These are phyloP conservation scores for Quiscalus mexicanus DNA, from an alignment of 2,113 vertebrate species.

Conservation along the genomic window DNA sequence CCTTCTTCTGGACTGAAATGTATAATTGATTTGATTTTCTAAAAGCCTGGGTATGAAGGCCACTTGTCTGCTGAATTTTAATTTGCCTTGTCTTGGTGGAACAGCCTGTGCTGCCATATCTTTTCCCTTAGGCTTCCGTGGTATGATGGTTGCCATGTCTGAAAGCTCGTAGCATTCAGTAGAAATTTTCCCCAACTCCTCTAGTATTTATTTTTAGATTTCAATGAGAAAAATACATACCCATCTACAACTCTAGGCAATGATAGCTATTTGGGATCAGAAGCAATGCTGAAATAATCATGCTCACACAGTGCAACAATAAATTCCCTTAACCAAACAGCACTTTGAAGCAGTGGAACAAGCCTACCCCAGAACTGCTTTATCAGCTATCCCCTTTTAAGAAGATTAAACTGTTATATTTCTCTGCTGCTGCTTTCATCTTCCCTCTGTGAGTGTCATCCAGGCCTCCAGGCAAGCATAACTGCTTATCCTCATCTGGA, in stretches of 20 bases:
- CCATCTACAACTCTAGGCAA: not conserved
- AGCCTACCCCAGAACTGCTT: conserved; percentile 12
- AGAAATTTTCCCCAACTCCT: not conserved
- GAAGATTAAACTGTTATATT: conserved; percentile 55
- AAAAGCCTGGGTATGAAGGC: not conserved
- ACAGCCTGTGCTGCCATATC: not conserved
- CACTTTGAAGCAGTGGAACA: conserved; percentile 24
- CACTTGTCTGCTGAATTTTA: not conserved
- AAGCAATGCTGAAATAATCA: conserved; percentile 3
- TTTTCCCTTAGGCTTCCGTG: not conserved
- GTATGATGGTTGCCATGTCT: not conserved
- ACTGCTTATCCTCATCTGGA: not conserved
- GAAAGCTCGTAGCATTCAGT: not conserved
- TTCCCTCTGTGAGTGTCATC: not conserved
- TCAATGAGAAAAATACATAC: not conserved
- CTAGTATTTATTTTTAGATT: conserved; percentile 26
- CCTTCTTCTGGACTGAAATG: not conserved
- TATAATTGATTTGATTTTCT: not conserved
- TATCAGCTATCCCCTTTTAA: conserved; percentile 34
- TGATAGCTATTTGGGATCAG: conserved; percentile 29
- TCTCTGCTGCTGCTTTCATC: conserved; percentile 54
- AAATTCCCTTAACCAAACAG: conserved; percentile 21
- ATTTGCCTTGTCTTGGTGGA: not conserved
- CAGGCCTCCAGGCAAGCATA: conserved; percentile 12
- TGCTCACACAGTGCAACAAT: not conserved